Conservation (phyloP, 2,888 invertebrate genomes). For the Pristionchus fissidentatus region DNA sequence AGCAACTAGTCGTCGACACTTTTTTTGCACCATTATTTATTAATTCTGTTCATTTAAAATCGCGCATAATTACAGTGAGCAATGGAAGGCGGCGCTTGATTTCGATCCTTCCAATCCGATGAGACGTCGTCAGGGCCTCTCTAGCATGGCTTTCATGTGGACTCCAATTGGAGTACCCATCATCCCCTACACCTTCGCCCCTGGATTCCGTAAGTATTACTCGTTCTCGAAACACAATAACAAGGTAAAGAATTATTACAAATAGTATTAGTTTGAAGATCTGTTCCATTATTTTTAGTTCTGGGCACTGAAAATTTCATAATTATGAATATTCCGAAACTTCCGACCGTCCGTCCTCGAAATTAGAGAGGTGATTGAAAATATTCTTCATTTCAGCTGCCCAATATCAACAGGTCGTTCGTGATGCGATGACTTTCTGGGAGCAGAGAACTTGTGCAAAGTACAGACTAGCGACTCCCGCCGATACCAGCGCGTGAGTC, state of each 20-base stretch:
- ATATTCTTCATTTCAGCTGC: slow-evolving; percentile 6
- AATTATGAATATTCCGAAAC: no score
- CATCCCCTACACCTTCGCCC: slow-evolving; percentile 12
- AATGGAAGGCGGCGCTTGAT: slow-evolving; percentile 14
- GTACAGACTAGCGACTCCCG: slow-evolving; percentile 3
- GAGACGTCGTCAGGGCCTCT: slow-evolving; percentile 8
- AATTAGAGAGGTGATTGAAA: no score
- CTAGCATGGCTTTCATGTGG: neutral
- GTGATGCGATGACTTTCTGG: slow-evolving; percentile 7
- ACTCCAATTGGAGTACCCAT: neutral
- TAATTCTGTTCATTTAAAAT: neutral
- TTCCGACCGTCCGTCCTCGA: no score
- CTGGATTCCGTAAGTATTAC: slow-evolving; percentile 17
- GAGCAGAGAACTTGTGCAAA: slow-evolving; percentile 35
- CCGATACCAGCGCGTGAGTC: slow-evolving; percentile 28
- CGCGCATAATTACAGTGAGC: neutral
- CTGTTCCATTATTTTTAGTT: no score
- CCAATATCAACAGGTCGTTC: neutral
- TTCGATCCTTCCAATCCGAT: neutral
- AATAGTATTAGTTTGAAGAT: no score
- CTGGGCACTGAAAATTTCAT: no score
- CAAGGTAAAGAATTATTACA: no score
- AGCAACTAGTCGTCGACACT: no score
- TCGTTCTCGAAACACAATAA: no score
- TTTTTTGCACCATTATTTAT: neutral